phyloP scores from a whole-genome alignment of 2,888 invertebrate genomes.

The Tetanocera ferruginea region DNA sequence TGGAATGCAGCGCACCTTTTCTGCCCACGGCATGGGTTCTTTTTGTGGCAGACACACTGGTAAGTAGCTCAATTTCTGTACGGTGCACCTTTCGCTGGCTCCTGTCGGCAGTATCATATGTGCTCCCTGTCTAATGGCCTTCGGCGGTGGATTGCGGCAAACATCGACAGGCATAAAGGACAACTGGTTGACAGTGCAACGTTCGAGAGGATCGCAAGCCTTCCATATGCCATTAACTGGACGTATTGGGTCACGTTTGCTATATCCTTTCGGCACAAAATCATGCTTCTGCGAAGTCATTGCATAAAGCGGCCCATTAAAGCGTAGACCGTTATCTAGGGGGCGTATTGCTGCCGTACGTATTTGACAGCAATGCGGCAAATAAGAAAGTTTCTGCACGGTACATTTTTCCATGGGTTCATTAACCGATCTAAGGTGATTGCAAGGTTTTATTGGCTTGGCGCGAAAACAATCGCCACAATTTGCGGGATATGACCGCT shows the following conservation, averaged over 20 bases:
- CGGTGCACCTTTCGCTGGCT: slow-evolving; percentile 65
- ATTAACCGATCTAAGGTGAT: slow-evolving; percentile 70
- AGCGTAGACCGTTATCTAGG: slow-evolving; percentile 60
- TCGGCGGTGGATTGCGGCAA: slow-evolving; percentile 63
- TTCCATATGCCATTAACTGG: slow-evolving; percentile 57
- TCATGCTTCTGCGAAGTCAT: slow-evolving; percentile 81
- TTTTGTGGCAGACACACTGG: slow-evolving; percentile 69
- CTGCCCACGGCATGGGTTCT: slow-evolving; percentile 67
- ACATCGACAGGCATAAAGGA: slow-evolving; percentile 67
- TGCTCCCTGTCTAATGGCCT: slow-evolving; percentile 56
- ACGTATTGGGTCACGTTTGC: slow-evolving; percentile 55
- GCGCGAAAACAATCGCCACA: slow-evolving; percentile 67
- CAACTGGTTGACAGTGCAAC: slow-evolving; percentile 64
- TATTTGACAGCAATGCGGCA: slow-evolving; percentile 58
- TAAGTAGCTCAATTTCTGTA: slow-evolving; percentile 73
- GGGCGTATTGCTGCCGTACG: slow-evolving; percentile 63
- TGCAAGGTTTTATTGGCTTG: slow-evolving; percentile 68
- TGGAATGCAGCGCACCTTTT: slow-evolving; percentile 59
- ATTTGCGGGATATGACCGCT: slow-evolving; percentile 75
- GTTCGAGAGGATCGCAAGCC: slow-evolving; percentile 62
- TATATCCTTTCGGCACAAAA: slow-evolving; percentile 76
- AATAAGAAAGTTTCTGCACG: slow-evolving; percentile 69
- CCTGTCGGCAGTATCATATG: slow-evolving; percentile 57
- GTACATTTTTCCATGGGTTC: slow-evolving; percentile 72
- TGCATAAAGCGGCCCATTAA: slow-evolving; percentile 77